Base-by-base conservation (phyloP, 2,113 vertebrate genomes). In the Aldabrachelys gigantea region DNA sequence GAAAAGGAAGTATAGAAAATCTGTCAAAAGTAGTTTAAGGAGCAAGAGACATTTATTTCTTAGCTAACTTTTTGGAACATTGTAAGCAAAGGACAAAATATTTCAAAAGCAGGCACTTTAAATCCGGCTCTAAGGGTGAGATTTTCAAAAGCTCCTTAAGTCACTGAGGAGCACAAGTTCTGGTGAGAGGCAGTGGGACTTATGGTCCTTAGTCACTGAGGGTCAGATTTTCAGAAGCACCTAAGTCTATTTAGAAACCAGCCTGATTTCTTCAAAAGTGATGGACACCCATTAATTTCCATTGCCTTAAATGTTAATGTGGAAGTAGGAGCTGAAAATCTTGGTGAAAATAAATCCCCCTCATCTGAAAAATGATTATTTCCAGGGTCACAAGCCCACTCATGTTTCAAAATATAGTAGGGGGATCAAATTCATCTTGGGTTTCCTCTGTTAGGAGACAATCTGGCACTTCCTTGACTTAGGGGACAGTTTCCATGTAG, bases 371-470 rank as follows among this genome's bases (percentile, higher is more conserved):
- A 47, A 41, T 25, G 41, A 78, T 76, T 76, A 44, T 7, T 2
- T 0, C 0, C 1, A 5, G 41, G 65, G 4, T 38, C 89, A 52
- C 0, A 3, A 91, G 53, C 78, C 35, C 38, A n/a, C 2, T 62
- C 80, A 89, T 53, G 8, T 72, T 72, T 72, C 65, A 38, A 9
- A 79, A 91, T 78, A 49, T 94, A 56, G 44, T 53, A 96, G 80
- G 72, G 87, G 21, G 27, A 75, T 69, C 75, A 14, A 93, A 79
- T 6, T 57, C 25, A 14, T 38, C 82, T 82, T 35, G 35, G 65
- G n/a, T 72, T 72, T 38, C 65, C n/a, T 38, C 16, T 72, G 10
- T 72, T 38, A 22, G 35, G 65, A 72, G n/a, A 72, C 65, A 72
- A 22, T 72, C 65, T 72, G 65, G n/a, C 62, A 59, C 76, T 8